These are phyloP conservation scores for Eugnorisma glareosa DNA, from an alignment of 2,888 invertebrate species.

Conservation along the genomic window DNA sequence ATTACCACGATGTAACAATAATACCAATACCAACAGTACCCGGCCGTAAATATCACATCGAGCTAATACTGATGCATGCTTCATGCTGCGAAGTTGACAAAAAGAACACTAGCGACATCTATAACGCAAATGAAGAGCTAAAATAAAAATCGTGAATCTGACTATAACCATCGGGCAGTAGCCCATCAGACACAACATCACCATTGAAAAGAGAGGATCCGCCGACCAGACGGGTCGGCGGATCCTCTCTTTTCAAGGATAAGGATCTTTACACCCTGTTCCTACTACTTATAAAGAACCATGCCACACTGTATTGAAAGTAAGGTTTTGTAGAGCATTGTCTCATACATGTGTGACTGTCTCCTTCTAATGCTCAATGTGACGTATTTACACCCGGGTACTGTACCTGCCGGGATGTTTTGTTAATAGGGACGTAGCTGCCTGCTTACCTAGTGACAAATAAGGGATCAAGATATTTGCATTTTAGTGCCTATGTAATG, in stretches of 20 bases:
- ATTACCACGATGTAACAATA: background rate
- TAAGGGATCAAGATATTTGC: conserved; percentile 33
- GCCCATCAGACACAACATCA: background rate
- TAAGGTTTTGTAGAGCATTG: background rate
- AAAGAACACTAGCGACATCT: background rate
- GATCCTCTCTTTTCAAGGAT: background rate
- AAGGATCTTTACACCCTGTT: background rate
- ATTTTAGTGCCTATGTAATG: conserved; percentile 21
- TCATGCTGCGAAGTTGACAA: background rate
- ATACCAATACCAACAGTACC: background rate
- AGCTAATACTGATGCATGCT: background rate
- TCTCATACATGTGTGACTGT: background rate
- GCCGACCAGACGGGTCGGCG: background rate
- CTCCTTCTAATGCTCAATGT: background rate
- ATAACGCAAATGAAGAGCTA: background rate
- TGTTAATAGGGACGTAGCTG: background rate
- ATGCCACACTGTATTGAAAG: background rate
- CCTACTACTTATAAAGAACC: background rate
- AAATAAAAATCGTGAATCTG: background rate
- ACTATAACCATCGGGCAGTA: background rate
- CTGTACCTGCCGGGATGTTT: conserved; percentile 12
- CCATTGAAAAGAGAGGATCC: too few relatives aligned
- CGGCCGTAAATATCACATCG: background rate
- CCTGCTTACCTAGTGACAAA: conserved; percentile 31
- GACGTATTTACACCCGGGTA: background rate